These are phyloP conservation scores for Chesias legatella DNA, from an alignment of 2,888 invertebrate genomes.

Conservation along the genomic window DNA sequence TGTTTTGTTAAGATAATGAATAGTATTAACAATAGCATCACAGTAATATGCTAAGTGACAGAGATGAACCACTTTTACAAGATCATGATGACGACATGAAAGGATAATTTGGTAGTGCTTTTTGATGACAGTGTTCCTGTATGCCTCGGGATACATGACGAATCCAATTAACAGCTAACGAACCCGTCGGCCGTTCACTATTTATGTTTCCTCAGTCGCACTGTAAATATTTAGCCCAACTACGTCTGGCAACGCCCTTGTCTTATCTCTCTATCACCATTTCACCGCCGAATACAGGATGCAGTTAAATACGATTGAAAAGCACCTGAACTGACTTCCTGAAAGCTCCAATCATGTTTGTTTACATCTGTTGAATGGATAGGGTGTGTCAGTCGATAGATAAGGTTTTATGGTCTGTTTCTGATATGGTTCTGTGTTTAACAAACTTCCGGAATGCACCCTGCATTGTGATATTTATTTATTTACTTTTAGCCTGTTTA, in stretches of 20 bases:
- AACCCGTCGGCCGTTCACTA: slow-evolving; percentile 66
- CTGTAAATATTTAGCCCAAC: slow-evolving; percentile 57
- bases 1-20: no score
- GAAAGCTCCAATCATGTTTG: slow-evolving; percentile 55
- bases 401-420: slow-evolving; percentile 30
- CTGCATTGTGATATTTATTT: no score
- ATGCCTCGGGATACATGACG: slow-evolving; percentile 58
- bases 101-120: slow-evolving; percentile 1
- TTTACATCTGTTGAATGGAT: slow-evolving; percentile 43
- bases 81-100: no score
- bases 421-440: no score
- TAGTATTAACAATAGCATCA: no score
- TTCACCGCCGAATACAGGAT: slow-evolving; percentile 56
- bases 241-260: slow-evolving; percentile 68
- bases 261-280: slow-evolving; percentile 67
- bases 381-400: slow-evolving; percentile 47
- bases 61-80: no score
- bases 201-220: slow-evolving; percentile 74
- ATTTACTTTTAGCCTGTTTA: no score
- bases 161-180: slow-evolving; percentile 73
- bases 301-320: slow-evolving; percentile 55
- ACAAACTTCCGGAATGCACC: no score
- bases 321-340: slow-evolving; percentile 52
- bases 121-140: neutral
- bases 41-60: no score